Evolutionary conservation across 2,888 invertebrate genomes (phyloP).

Genomic region (Peribatodes rhomboidaria): DNA sequence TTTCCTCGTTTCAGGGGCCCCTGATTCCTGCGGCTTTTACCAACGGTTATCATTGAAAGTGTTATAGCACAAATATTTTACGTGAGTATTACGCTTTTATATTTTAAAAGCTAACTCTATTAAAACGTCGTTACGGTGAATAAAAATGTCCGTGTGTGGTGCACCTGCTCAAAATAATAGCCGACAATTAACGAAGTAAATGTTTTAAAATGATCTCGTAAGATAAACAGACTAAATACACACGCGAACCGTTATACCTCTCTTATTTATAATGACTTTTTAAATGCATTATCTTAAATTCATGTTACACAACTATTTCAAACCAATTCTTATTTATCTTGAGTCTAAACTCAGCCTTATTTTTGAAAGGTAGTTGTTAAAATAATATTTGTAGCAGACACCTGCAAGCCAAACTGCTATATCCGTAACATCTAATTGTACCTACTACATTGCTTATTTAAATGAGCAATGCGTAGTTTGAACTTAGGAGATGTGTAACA

Average conservation of each 20-base stretch:
- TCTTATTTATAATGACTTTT: not conserved
- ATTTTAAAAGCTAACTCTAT: conserved; percentile 67
- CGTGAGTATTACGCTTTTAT: conserved; percentile 80
- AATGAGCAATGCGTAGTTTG: not conserved
- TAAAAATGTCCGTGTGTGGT: conserved; percentile 66
- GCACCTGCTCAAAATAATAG: conserved; percentile 63
- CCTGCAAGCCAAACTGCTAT: no score
- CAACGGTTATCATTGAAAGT: conserved; percentile 98
- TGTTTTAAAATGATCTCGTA: conserved; percentile 62
- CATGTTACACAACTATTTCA: not conserved
- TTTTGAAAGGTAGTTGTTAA: no score
- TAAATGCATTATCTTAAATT: conserved; percentile 1
- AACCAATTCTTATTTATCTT: no score
- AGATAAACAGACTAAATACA: conserved; percentile 49
- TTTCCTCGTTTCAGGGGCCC: conserved; percentile 92
- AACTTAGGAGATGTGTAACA: not conserved
- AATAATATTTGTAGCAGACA: no score
- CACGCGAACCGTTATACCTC: conserved; percentile 31
- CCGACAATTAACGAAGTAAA: conserved; percentile 63
- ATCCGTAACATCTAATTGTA: no score
- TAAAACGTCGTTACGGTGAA: conserved; percentile 74
- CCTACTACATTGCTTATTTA: not conserved
- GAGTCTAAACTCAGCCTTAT: no score
- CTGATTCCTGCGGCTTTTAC: conserved; percentile 99
- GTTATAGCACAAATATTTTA: conserved; percentile 85